A percentile compares a stretch with the other conserved stretches of the same genome.
Evolutionary conservation across 2,797 vertebrate species (phyloP).

Genomic region (Silurus lanzhouensis): DNA sequence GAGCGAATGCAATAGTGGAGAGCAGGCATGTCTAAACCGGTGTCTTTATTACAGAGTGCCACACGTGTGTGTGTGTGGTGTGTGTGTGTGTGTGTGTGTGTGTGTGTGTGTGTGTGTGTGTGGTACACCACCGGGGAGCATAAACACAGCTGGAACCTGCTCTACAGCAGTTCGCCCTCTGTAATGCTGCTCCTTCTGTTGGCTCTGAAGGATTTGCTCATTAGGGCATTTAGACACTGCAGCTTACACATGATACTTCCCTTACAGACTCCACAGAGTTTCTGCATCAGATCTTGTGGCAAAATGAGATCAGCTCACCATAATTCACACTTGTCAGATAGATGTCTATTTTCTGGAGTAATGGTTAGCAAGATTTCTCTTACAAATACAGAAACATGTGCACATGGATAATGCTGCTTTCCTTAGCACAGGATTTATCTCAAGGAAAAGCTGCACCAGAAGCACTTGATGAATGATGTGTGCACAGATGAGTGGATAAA

Average conservation of each 20-base stretch:
- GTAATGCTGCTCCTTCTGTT: slow-evolving; percentile 44
- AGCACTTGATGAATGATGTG: background rate
- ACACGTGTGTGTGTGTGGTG: background rate
- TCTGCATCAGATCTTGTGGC: slow-evolving; percentile 18
- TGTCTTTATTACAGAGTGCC: slow-evolving; percentile 29
- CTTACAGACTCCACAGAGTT: slow-evolving; percentile 39
- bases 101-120: background rate
- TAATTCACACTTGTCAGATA: background rate
- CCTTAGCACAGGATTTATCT: background rate
- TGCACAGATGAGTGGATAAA: background rate
- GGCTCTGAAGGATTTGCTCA: slow-evolving; percentile 51
- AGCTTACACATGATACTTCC: slow-evolving; percentile 7
- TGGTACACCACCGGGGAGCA: slow-evolving; percentile 18
- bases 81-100: background rate
- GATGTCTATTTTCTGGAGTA: background rate
- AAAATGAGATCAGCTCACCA: slow-evolving; percentile 4
- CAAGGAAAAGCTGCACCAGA: background rate
- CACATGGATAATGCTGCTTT: background rate
- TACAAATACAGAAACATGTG: background rate
- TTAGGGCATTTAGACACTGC: slow-evolving; percentile 46
- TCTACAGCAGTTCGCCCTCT: slow-evolving; percentile 37
- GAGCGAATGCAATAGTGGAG: slow-evolving; percentile 9
- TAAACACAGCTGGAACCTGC: slow-evolving; percentile 36
- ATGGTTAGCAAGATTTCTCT: background rate
- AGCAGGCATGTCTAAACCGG: slow-evolving; percentile 30